A percentile compares a stretch with the other conserved stretches of the same genome.
Conservation (phyloP, 2,113 vertebrate genomes). For the Panurus biarmicus region DNA sequence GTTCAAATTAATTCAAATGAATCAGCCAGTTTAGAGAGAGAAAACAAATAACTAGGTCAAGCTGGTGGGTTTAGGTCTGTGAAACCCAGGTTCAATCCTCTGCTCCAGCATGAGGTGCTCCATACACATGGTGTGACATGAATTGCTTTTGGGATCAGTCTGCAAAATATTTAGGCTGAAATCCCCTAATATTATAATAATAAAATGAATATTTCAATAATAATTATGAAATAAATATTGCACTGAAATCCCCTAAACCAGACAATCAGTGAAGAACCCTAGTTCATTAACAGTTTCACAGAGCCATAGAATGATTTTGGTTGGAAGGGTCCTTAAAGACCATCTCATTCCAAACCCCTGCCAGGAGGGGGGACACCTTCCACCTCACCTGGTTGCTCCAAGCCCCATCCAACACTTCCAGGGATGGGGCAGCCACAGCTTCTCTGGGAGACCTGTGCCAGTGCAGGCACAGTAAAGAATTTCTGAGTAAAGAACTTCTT, state of each 20-base stretch:
- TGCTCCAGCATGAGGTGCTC: neutral
- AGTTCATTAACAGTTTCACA: neutral
- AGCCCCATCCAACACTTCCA: neutral
- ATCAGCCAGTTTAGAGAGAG: neutral
- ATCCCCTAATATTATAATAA: no score
- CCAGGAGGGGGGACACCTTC: neutral
- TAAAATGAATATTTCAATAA: no score
- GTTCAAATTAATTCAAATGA: neutral
- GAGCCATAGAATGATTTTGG: neutral
- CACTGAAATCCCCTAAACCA: neutral
- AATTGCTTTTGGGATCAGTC: neutral
- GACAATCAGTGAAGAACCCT: neutral
- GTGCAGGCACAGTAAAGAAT: neutral
- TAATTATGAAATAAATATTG: no score
- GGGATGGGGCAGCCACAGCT: neutral
- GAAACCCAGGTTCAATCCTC: neutral
- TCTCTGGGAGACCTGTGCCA: neutral
- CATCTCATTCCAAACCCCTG: neutral
- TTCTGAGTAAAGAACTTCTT: neutral
- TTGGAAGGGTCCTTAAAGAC: neutral
- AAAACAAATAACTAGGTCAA: neutral
- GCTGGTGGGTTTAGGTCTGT: neutral
- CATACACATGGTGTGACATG: fast-evolving
- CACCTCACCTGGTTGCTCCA: neutral
- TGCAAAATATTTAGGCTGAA: neutral